phyloP scores from a whole-genome alignment of 2,113 vertebrate genomes.

The Brachionichthys hirsutus region DNA sequence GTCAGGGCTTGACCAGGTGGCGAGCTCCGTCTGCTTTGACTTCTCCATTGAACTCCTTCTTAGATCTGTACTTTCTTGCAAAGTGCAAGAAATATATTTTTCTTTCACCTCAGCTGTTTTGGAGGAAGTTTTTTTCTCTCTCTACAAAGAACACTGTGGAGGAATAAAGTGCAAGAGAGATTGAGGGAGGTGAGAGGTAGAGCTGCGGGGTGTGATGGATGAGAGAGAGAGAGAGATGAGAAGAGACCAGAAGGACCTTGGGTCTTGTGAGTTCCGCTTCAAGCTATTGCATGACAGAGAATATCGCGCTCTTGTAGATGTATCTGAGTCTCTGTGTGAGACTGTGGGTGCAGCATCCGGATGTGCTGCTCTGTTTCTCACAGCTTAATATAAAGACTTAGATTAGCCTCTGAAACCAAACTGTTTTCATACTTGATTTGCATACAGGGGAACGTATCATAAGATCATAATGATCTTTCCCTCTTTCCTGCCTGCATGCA shows the following conservation, averaged over 20 bases:
- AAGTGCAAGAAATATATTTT: conserved; percentile 6
- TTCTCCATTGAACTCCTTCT: conserved; percentile 7
- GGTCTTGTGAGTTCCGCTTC: conserved; percentile 50
- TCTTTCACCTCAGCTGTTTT: conserved; percentile 32
- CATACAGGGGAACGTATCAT: conserved; percentile 11
- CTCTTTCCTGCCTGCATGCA: background rate
- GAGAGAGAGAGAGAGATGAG: conserved; percentile 51
- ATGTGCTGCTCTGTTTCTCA: conserved; percentile 13
- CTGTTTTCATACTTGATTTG: conserved; percentile 11
- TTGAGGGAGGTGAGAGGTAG: conserved; percentile 53
- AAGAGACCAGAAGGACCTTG: conserved; percentile 65
- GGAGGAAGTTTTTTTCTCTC: conserved; percentile 25
- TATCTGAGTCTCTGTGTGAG: conserved; percentile 36
- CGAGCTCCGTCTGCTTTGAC: conserved; percentile 1
- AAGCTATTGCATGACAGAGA: conserved; percentile 45
- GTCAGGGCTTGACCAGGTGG: conserved; percentile 6
- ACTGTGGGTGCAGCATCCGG: conserved; percentile 22
- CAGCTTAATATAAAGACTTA: conserved; percentile 9
- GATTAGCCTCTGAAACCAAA: conserved; percentile 22
- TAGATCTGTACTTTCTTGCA: conserved; percentile 36
- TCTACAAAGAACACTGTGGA: conserved; percentile 26
- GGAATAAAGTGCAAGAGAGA: conserved; percentile 42
- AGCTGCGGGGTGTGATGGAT: conserved; percentile 64
- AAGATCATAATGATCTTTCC: conserved; percentile 7
- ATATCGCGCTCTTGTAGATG: conserved; percentile 40